Evolutionary conservation across 2,888 invertebrate species (phyloP).

Genomic region (Cantharis flavilabris): DNA sequence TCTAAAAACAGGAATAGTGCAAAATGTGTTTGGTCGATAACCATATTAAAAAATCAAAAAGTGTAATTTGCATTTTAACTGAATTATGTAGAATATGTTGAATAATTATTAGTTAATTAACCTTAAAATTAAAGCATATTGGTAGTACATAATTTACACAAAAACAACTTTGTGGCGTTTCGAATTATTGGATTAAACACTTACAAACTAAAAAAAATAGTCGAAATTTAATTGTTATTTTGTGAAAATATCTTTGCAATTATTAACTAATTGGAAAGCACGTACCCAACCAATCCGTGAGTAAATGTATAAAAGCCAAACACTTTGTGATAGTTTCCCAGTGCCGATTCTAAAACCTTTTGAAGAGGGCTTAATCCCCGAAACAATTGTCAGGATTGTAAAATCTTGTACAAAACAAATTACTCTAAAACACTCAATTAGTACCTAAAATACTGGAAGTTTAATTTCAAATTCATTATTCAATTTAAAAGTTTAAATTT

Average conservation of each 20-base stretch:
- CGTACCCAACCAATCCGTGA: not conserved
- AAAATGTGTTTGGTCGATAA: not conserved
- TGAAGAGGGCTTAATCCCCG: not conserved
- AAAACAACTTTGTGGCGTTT: not conserved
- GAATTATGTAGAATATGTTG: conserved; percentile 53
- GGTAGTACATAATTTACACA: not conserved
- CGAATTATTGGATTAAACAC: no score
- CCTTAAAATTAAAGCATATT: not conserved
- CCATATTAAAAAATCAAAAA: conserved; percentile 49
- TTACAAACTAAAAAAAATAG: not conserved
- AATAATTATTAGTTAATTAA: not conserved
- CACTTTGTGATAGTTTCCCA: not conserved
- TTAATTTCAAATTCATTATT: not conserved
- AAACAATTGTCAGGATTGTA: not conserved
- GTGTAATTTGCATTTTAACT: conserved; percentile 56
- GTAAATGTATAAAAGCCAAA: not conserved
- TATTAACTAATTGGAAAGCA: not conserved
- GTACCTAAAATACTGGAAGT: not conserved
- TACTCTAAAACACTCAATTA: not conserved
- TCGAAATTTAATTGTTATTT: not conserved
- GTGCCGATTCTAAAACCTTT: not conserved
- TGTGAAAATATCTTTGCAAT: not conserved
- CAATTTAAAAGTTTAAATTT: not conserved
- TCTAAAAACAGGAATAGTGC: not conserved
- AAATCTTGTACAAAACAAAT: not conserved